These are phyloP conservation scores for Percopsis omiscomaycus DNA, from an alignment of 2,797 vertebrate genomes.

Conservation along the genomic window DNA sequence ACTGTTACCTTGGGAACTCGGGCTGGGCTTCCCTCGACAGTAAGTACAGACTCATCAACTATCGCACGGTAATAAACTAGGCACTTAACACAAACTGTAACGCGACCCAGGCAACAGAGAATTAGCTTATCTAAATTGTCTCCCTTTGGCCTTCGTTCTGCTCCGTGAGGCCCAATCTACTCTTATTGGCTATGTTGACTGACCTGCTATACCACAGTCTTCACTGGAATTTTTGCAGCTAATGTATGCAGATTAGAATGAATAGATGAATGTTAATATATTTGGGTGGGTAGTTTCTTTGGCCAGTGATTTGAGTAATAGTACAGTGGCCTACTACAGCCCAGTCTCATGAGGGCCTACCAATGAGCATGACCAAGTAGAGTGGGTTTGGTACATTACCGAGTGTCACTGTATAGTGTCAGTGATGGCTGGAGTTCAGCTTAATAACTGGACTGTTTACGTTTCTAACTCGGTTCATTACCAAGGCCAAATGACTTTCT, in stretches of 20 bases:
- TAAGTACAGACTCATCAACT: slow-evolving; percentile 68
- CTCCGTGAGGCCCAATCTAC: slow-evolving; percentile 65
- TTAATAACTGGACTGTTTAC: slow-evolving; percentile 77
- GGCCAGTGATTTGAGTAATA: slow-evolving; percentile 71
- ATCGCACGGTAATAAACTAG: slow-evolving; percentile 50
- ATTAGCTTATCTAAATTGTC: slow-evolving; percentile 49
- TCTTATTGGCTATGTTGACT: slow-evolving; percentile 50
- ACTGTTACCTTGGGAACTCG: slow-evolving; percentile 86
- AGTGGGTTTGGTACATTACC: slow-evolving; percentile 55
- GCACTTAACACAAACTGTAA: slow-evolving; percentile 26
- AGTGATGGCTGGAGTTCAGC: slow-evolving; percentile 59
- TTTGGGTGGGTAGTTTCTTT: slow-evolving; percentile 69
- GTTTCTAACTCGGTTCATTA: slow-evolving; percentile 77
- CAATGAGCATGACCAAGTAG: slow-evolving; percentile 60
- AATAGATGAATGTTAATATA: slow-evolving; percentile 65
- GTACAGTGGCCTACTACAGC: slow-evolving; percentile 43
- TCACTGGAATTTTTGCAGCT: slow-evolving; percentile 42
- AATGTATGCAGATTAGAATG: slow-evolving; percentile 71
- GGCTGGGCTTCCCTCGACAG: slow-evolving; percentile 77
- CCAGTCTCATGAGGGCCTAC: slow-evolving; percentile 26
- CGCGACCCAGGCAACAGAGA: slow-evolving; percentile 47
- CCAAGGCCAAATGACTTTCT: slow-evolving; percentile 72
- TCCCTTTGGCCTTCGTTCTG: slow-evolving; percentile 40
- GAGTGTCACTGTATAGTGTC: slow-evolving; percentile 51
- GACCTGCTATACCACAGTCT: slow-evolving; percentile 49